Conservation (phyloP, 1,140 invertebrate genomes). For the Neodiprion fabricii region DNA sequence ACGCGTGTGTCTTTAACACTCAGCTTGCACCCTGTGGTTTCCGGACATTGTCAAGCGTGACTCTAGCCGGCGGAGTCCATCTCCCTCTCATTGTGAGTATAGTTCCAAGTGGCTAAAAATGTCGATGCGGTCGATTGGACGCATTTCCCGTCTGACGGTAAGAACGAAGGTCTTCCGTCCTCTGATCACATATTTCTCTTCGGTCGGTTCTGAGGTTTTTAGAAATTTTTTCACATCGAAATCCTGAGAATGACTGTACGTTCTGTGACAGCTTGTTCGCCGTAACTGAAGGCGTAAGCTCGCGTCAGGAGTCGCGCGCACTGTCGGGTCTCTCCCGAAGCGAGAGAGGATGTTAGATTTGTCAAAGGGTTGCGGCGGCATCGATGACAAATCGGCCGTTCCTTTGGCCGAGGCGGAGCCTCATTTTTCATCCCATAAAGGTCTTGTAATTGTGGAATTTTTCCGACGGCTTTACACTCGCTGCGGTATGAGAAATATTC, state of each 20-base stretch:
- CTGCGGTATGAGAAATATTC: neutral
- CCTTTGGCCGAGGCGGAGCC: neutral
- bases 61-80: too few species aligned
- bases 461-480: neutral
- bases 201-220: too few species aligned
- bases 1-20: neutral
- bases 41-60: too few species aligned
- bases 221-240: neutral
- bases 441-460: conserved; percentile 1
- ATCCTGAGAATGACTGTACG: neutral
- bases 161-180: too few species aligned
- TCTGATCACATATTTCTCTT: neutral
- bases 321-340: neutral
- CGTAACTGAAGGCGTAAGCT: neutral
- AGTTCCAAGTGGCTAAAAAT: too few species aligned
- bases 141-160: too few species aligned
- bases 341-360: conserved; percentile 7
- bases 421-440: neutral
- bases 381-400: conserved; percentile 11
- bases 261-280: neutral
- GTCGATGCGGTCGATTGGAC: too few species aligned
- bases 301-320: neutral
- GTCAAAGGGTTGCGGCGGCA: conserved; percentile 6
- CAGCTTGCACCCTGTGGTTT: neutral
- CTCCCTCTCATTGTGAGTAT: too few species aligned